Conservation (phyloP, 2,888 invertebrate species). For the Bombyx huttoni region DNA sequence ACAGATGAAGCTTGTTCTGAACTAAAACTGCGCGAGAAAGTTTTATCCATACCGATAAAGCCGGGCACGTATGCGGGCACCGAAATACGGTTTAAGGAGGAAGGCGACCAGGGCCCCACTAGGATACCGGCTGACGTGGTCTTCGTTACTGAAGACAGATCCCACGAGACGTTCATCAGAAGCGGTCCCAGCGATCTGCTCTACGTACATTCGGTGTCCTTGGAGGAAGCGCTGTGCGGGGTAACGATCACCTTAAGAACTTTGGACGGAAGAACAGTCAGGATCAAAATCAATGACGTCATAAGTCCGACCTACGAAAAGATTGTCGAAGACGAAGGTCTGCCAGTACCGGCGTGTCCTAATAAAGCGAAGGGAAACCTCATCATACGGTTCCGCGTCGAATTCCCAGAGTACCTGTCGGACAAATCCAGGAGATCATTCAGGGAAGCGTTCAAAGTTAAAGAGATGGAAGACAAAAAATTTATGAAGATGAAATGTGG, state of each 20-base stretch:
- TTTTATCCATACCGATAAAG: slow-evolving; percentile 80
- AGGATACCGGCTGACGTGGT: slow-evolving; percentile 83
- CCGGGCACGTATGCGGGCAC: slow-evolving; percentile 83
- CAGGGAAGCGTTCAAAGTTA: slow-evolving; percentile 43
- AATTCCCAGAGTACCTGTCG: slow-evolving; percentile 55
- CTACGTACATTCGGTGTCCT: slow-evolving; percentile 71
- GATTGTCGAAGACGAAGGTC: slow-evolving; percentile 79
- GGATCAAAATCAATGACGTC: slow-evolving; percentile 80
- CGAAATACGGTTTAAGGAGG: slow-evolving; percentile 80
- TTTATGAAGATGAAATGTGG: slow-evolving; percentile 49
- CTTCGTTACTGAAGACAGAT: slow-evolving; percentile 80
- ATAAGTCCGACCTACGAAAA: slow-evolving; percentile 79
- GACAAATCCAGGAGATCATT: slow-evolving; percentile 52
- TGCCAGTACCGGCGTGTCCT: slow-evolving; percentile 76
- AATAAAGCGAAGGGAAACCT: slow-evolving; percentile 77
- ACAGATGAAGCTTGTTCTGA: slow-evolving; percentile 74
- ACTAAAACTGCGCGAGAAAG: slow-evolving; percentile 79
- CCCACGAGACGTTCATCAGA: slow-evolving; percentile 76
- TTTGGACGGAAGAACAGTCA: slow-evolving; percentile 78
- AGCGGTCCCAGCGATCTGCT: slow-evolving; percentile 77
- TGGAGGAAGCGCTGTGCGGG: slow-evolving; percentile 82
- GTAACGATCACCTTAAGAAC: slow-evolving; percentile 76
- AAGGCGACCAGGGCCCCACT: slow-evolving; percentile 84
- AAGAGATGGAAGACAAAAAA: slow-evolving; percentile 40
- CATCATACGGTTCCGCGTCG: slow-evolving; percentile 75